phyloP scores from a whole-genome alignment of 2,113 vertebrate species.

The Fulmarus glacialis region DNA sequence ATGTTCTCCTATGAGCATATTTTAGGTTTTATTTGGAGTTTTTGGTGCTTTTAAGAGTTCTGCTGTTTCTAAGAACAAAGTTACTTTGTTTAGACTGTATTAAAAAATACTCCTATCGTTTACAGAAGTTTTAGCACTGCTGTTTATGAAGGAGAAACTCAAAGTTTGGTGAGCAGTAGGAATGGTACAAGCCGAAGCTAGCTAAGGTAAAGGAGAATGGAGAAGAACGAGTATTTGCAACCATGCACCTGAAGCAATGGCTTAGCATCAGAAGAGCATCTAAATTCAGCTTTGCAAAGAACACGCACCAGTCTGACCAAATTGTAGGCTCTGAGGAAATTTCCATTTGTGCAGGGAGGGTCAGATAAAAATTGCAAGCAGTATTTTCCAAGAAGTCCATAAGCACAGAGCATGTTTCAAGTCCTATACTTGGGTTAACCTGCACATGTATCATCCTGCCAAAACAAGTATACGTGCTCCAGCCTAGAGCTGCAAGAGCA shows the following conservation, averaged over 20 bases:
- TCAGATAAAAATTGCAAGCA: background rate
- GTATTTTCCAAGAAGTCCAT: background rate
- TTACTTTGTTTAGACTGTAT: background rate
- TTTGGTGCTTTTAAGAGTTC: background rate
- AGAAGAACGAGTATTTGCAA: background rate
- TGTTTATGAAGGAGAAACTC: background rate
- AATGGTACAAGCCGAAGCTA: background rate
- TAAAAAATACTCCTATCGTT: background rate
- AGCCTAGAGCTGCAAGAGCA: background rate
- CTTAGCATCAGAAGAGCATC: background rate
- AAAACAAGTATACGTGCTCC: background rate
- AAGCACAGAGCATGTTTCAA: background rate
- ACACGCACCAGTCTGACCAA: background rate
- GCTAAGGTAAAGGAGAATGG: background rate
- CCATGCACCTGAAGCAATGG: background rate
- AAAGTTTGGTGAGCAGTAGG: background rate
- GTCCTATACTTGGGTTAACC: background rate
- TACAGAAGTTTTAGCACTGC: background rate
- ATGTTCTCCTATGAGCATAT: background rate
- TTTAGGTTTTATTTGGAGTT: background rate
- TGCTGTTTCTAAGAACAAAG: background rate
- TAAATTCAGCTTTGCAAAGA: background rate
- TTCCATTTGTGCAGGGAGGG: background rate
- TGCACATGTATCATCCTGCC: background rate
- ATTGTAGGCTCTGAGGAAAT: background rate